Base-by-base conservation (phyloP, 2,113 vertebrate species). In the Leiothrix lutea region DNA sequence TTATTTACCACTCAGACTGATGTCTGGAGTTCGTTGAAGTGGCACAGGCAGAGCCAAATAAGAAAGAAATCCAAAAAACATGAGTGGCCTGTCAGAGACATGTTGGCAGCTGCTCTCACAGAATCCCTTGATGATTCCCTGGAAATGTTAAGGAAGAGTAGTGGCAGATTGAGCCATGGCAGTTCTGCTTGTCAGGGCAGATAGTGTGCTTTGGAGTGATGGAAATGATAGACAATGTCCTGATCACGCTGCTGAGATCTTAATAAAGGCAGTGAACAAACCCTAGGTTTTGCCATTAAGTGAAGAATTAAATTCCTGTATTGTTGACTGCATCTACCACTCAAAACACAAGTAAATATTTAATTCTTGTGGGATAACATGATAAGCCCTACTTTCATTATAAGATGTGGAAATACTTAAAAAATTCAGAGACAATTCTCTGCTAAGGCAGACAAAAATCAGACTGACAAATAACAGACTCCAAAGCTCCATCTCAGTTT, bases 181-280 rank as follows among this genome's bases (percentile, higher is more conserved):
- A 90, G 71, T 90, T 94, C 91, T 93, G 71, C 82, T 84, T 92
- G 86, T 94, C 95, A 92, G 78, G 64, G 50, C 86, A 93, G 75
- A 79, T 18, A 57, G 61, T 38, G 19, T 71, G 65, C 70, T 80
- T 69, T 82, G 75, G 60, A 86, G 36, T 93, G 92, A 80, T 47
- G 61, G 85, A 77, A 83, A 61, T 80, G 62, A 94, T 86, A 61
- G 82, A 72, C 79, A 79, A 26, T 60, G 66, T 66, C 61, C 79
- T 70, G 78, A 40, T 57, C 45, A 45, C 60, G 25, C 40, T 64
- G 60, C 28, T 56, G 78, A 44, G 74, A 19, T 56, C 38, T 6
- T 45, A 57, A 86, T 5, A 5, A 54, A 60, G 45, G 25, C 33
- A 15, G 9, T 33, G 70, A 61, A 57, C 23, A 72, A 53, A 38